Base-by-base conservation (phyloP, 1,140 invertebrate genomes). In the Lepidotrigona ventralis region DNA sequence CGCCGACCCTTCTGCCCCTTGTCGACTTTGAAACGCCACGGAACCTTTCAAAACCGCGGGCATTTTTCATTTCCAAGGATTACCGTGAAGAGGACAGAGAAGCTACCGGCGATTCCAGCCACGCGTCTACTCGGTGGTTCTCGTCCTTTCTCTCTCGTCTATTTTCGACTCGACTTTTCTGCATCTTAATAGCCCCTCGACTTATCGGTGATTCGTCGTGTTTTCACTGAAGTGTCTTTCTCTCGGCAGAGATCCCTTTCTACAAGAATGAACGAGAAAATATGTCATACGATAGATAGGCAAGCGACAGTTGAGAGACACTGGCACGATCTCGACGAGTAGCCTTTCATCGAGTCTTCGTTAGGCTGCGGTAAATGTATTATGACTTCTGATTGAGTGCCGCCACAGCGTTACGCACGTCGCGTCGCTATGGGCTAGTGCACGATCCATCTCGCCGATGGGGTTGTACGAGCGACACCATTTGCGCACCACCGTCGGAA, bases 61-160 rank as follows among this genome's bases (percentile, higher is more conserved):
- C 90, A 93, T 94, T 94, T 94, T 94, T 94, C 93, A 94, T 94
- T 94, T 94, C 85, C 91, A 79, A 91, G 93, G 93, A 94, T 94
- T 94, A 94, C 81, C 71, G 79, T 29, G 29, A 46, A 8, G 68
- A 81, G 83, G 39, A 70, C 33, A 21, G 63, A 56, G 33, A 33
- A 54, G 33, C 71, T 17, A 8, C 63, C 63, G 14, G n/a, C 75
- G 56, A 51, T 58, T 58, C 46, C 19, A 33, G n/a, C 26, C 19
- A 14, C 2, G 23, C 6, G 53, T 56, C 69, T 56, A 70, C 63
- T 58, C 14, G 0, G 26, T 17, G 64, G 54, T 29, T 60, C 53
- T 74, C 26, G 29, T 63, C 76, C 46, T 69, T 88, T 81, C 64
- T 74, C 26, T 54, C 64, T 58, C 63, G 70, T 86, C 79, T 89